Base-by-base conservation (phyloP, 2,888 invertebrate species). In the Thymelicus acteon region DNA sequence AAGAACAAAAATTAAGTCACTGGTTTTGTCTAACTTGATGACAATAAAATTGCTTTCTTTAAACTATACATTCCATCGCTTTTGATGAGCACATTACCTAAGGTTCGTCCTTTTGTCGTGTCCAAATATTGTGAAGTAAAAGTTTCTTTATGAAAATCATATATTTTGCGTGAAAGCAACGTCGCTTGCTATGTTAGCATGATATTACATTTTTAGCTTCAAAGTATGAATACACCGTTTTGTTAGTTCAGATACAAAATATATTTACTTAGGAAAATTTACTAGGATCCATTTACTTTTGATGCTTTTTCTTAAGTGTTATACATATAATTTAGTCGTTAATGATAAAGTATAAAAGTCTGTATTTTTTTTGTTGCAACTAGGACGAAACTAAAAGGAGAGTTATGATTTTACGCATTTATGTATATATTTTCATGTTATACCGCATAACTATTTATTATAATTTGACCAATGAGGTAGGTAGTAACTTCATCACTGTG, bases 131-230 rank as follows among this genome's bases (percentile, higher is more conserved):
- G 39, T 48, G 57, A 48, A 69, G 68, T 76, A 75, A 81, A 83
- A 80, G 85, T 85, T 84, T 86, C 84, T 84, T 83, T 83, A 85
- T 85, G 83, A 82, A 82, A 85, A 83, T 57, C 82, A 80, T 76
- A 64, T 64, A 67, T 73, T 73, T 78, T 79, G 24, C 54, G 79
- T 84, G 84, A 19, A 37, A 54, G 52, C 52, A 12, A 39, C 37
- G 7, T 64, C 39, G 40, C 49, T 49, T 8, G 39, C 64, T 37
- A 39, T 39, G 39, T 54, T 64, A 64, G 39, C 52, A 52, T 49
- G 52, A 64, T 52, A 64, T 64, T 64, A 64, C 37, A 15, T 64
- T 39, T 62, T 40, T 10, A 37, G 48, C 62, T 63, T 61, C 6
- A 12, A 19, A 10, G 19, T 49, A 49, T 48, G 49, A 63, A n/a